Conservation (phyloP, 1,140 invertebrate species). For the Patella vulgata region DNA sequence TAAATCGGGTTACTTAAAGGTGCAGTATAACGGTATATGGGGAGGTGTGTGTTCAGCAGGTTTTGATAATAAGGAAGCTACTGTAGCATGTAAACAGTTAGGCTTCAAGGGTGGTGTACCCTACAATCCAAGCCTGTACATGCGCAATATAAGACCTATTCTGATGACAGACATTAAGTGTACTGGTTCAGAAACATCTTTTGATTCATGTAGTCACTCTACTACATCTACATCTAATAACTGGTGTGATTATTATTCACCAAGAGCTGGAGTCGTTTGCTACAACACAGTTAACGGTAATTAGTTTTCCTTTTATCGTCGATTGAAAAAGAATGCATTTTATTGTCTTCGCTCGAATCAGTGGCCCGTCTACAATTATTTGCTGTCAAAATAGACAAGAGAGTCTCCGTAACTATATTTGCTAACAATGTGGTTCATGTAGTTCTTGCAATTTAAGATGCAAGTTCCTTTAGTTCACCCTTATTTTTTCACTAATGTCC, state of each 20-base stretch:
- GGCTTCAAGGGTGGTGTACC: constrained; percentile 44
- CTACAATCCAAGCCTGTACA: constrained; percentile 15
- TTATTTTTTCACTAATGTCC: background rate
- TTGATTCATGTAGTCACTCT: constrained; percentile 30
- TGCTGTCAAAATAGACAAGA: no score
- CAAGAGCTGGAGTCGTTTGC: constrained; percentile 44
- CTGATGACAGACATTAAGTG: constrained; percentile 42
- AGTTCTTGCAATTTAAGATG: no score
- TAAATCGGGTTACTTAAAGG: constrained; percentile 39
- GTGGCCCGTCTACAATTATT: no score
- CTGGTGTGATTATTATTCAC: constrained; percentile 34
- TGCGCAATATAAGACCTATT: constrained; percentile 34
- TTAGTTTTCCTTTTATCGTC: no score
- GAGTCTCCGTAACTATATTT: no score
- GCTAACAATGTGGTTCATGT: no score
- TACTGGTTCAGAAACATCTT: constrained; percentile 20
- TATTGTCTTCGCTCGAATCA: no score
- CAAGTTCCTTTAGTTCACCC: no score
- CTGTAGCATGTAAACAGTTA: constrained; percentile 47
- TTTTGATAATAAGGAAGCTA: constrained; percentile 39
- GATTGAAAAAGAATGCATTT: no score
- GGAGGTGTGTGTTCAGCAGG: constrained; percentile 50
- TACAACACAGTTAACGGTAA: constrained; percentile 29
- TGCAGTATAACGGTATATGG: constrained; percentile 49
- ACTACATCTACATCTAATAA: constrained; percentile 12